Evolutionary conservation across 2,113 vertebrate species (phyloP).

Genomic region (Anthoscopus minutus): DNA sequence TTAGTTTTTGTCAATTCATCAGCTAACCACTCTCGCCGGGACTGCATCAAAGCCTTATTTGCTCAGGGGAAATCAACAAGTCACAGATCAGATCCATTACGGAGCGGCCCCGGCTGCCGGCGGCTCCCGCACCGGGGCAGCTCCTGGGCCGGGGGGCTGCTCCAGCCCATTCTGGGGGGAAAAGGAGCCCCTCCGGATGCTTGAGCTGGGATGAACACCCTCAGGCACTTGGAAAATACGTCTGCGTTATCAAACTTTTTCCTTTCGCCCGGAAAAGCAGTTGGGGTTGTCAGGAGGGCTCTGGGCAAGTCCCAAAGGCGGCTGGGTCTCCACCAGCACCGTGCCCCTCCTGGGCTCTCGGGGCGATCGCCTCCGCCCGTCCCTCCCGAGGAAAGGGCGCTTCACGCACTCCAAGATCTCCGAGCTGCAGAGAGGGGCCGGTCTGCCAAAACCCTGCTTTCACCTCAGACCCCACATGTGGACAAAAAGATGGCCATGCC

Average conservation of each 20-base stretch:
- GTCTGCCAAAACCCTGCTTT: neutral
- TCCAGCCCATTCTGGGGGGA: neutral
- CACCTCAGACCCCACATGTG: fast-evolving
- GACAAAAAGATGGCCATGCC: neutral
- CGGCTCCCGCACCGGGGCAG: neutral
- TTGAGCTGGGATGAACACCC: neutral
- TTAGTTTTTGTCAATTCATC: constrained; percentile 98
- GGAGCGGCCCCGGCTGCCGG: constrained; percentile 69
- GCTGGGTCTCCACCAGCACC: neutral
- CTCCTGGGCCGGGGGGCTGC: neutral
- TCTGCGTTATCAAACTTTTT: neutral
- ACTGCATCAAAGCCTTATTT: constrained; percentile 85
- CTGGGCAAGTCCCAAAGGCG: neutral
- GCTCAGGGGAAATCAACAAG: constrained; percentile 97
- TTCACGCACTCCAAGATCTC: fast-evolving
- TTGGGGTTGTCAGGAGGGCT: neutral
- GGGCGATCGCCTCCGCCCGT: fast-evolving
- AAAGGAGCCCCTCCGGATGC: neutral
- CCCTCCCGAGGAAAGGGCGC: neutral
- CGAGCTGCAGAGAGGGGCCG: neutral
- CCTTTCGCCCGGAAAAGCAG: neutral
- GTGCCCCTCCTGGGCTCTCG: neutral
- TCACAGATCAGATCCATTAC: constrained; percentile 77
- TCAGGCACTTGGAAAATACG: neutral
- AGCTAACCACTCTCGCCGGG: constrained; percentile 78